A percentile compares a stretch with the other conserved stretches of the same genome.
These are phyloP conservation scores for Urophycis tenuis DNA, from an alignment of 2,797 vertebrate species.

Conservation along the genomic window DNA sequence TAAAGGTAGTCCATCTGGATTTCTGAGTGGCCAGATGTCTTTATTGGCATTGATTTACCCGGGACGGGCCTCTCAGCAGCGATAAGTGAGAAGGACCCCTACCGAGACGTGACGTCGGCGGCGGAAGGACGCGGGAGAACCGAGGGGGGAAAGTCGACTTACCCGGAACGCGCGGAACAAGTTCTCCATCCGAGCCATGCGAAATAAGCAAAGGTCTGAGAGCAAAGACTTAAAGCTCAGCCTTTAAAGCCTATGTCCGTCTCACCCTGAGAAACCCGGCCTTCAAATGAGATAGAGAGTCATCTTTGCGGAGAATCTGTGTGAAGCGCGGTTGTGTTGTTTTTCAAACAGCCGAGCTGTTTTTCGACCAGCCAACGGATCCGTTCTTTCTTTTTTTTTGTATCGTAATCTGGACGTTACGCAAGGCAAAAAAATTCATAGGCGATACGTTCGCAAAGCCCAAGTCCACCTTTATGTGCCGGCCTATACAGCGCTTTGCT, in stretches of 20 bases:
- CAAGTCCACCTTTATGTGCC: neutral
- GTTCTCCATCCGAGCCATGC: neutral
- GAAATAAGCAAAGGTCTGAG: neutral
- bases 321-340: too few relatives aligned
- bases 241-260: neutral
- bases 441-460: neutral
- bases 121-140: neutral
- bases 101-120: neutral
- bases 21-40: neutral
- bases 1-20: neutral
- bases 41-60: conserved; percentile 4
- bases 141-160: neutral
- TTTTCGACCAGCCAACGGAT: neutral
- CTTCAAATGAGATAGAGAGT: neutral
- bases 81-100: neutral
- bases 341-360: too few relatives aligned
- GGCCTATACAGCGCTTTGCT: conserved; percentile 7
- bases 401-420: neutral
- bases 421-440: neutral
- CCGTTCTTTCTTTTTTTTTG: neutral
- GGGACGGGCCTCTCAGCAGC: neutral
- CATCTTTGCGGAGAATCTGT: neutral
- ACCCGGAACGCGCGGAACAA: too few relatives aligned
- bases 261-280: too few relatives aligned
- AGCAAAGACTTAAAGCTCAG: neutral